These are phyloP conservation scores for Buceros bicornis DNA, from an alignment of 2,797 vertebrate species.

Conservation along the genomic window DNA sequence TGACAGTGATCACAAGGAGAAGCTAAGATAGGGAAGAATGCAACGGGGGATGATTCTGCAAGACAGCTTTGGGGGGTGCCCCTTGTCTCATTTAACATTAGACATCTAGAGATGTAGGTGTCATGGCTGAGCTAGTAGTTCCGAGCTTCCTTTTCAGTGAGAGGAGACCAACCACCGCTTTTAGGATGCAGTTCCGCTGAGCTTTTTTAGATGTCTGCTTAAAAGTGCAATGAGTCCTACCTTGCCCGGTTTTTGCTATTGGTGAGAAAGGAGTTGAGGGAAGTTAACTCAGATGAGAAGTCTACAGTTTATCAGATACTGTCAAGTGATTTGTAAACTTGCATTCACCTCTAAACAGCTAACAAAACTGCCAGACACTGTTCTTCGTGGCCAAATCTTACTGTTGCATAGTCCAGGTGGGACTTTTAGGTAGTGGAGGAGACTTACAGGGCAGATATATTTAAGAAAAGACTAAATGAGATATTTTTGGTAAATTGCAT, in stretches of 20 bases:
- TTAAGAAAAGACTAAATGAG: conserved; percentile 37
- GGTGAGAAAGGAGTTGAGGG: neutral
- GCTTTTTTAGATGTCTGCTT: neutral
- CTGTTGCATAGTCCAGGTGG: neutral
- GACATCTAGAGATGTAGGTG: neutral
- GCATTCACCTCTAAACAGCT: neutral
- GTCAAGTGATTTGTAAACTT: neutral
- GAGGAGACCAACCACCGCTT: neutral
- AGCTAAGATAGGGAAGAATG: neutral
- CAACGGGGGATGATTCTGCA: neutral
- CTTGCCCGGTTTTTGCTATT: neutral
- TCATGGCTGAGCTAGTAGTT: neutral
- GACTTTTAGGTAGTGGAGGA: neutral
- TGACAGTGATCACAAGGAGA: neutral
- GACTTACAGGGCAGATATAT: neutral
- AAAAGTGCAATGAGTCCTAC: neutral
- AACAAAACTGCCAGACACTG: neutral
- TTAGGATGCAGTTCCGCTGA: neutral
- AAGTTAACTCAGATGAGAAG: neutral
- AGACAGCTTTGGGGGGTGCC: neutral
- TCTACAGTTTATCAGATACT: neutral
- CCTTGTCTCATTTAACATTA: neutral
- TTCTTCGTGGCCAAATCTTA: neutral
- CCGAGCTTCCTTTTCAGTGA: neutral
- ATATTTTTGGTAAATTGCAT: conserved; percentile 54